Base-by-base conservation (phyloP, 2,797 vertebrate genomes). In the Lepus oiostolus region DNA sequence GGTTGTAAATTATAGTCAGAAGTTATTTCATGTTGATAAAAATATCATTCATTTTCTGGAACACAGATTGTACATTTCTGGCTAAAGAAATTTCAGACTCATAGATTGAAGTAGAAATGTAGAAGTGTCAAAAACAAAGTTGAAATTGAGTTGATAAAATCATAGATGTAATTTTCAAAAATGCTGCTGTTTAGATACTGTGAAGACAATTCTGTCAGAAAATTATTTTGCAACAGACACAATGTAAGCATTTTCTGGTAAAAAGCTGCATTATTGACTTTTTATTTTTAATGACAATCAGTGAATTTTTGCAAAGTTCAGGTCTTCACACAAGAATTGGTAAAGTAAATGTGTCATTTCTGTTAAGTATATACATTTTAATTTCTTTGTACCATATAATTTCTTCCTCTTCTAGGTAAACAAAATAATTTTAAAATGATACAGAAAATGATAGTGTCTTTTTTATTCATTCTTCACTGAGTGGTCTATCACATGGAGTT, bases 131-230 rank as follows among this genome's bases (percentile, higher is more conserved):
- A 67, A 92, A 88, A 72, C 1, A 58, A 88, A 92, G 21, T 42
- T 74, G 14, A 54, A 92, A 24, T 67, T 86, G 88, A 94, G 8
- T 7, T 94, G 38, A 79, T 88, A 77, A 90, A 38, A 84, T 76
- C n/a, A 88, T 81, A 81, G 58, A 47, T 74, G 10, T 12, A 6
- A 83, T 86, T 88, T 94, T 93, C 52, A 67, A 77, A 95, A 86
- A 17, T 54, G 12, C 5, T 83, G 35, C 22, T 91, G 4, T 93
- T 88, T 60, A 94, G 65, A 85, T 58, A 17, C 2, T 79, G 5
- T 71, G 38, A 94, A 89, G 86, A 80, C 75, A 85, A 77, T 83
- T 85, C 2, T 14, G 10, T 38, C 74, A 28, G 85, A 76, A 95
- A 86, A 21, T 54, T 65, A 88, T 62, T 94, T 90, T 38, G 7